phyloP scores from a whole-genome alignment of 2,113 vertebrate genomes.

The Peromyscus leucopus region DNA sequence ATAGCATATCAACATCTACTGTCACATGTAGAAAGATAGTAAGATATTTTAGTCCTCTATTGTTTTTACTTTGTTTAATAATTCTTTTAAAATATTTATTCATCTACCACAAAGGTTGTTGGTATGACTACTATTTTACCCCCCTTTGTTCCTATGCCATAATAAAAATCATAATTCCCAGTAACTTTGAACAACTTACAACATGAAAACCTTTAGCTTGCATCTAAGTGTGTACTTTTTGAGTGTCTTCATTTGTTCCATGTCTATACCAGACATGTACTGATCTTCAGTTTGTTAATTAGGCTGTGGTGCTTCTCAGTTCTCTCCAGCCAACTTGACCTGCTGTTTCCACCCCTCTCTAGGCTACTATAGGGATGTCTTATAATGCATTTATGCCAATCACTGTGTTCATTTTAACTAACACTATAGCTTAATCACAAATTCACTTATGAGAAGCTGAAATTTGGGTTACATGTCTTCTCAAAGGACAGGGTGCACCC shows the following conservation, averaged over 20 bases:
- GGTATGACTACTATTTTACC: neutral
- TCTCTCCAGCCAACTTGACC: neutral
- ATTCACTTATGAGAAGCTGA: neutral
- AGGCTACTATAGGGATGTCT: neutral
- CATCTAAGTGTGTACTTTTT: neutral
- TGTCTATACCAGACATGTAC: neutral
- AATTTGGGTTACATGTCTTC: neutral
- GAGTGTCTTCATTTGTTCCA: neutral
- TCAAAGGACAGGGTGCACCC: neutral
- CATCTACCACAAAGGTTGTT: neutral
- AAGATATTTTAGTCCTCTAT: neutral
- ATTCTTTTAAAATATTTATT: neutral
- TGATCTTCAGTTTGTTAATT: neutral
- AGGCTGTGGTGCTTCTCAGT: neutral
- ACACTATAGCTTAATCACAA: neutral
- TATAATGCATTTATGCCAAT: neutral
- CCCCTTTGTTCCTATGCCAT: neutral
- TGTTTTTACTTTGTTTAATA: slow-evolving; percentile 24
- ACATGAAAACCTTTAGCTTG: neutral
- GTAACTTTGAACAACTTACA: slow-evolving; percentile 8
- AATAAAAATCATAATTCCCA: neutral
- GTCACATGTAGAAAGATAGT: neutral
- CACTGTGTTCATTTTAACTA: neutral
- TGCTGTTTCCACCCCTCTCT: neutral
- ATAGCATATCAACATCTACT: neutral